Base-by-base conservation (phyloP, 1,140 invertebrate species). In the Drosophila sucinea region DNA sequence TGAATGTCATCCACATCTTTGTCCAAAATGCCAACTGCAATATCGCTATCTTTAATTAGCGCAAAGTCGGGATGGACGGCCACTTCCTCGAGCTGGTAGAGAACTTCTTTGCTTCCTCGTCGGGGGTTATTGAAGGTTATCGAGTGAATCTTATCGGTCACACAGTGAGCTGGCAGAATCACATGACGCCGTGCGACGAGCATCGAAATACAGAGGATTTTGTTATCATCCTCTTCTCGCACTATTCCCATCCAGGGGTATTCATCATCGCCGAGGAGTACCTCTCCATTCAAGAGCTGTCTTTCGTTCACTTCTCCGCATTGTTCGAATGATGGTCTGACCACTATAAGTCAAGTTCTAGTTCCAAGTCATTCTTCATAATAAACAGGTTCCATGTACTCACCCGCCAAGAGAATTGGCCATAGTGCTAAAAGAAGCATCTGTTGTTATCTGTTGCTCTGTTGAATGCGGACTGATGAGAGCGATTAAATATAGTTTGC, bases 231-330 rank as follows among this genome's bases (percentile, higher is more conserved):
- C 1, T 8, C 40, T 30, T 67, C 67, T 33, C 62, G 35, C 11
- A 74, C 38, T 6, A 71, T 62, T 5, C 70, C 63, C 5, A 74
- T 29, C 73, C 63, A 75, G 17, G 73, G 56, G 32, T 67, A 56
- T 38, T 75, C 72, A 29, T 75, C 6, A 6, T 58, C 30, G 1
- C n/a, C 44, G 2, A 64, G 66, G 17, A 35, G 25, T 30, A 29
- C n/a, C 17, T 27, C 10, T 7, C 25, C 8, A 7, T 65, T 44
- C 29, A 67, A 66, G 2, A 75, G 41, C 4, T 67, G 70, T 10
- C 6, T 10, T 27, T 73, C 41, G 1, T 55, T 27, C 6, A 74
- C 40, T n/a, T 54, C 60, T 6, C 70, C 70, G 11, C 72, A 73
- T 2, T 60, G 17, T 17, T 17, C 17, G 17, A 30, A 17, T 4